Evolutionary conservation across 1,140 invertebrate genomes (phyloP).

Genomic region (Magallana gigas): DNA sequence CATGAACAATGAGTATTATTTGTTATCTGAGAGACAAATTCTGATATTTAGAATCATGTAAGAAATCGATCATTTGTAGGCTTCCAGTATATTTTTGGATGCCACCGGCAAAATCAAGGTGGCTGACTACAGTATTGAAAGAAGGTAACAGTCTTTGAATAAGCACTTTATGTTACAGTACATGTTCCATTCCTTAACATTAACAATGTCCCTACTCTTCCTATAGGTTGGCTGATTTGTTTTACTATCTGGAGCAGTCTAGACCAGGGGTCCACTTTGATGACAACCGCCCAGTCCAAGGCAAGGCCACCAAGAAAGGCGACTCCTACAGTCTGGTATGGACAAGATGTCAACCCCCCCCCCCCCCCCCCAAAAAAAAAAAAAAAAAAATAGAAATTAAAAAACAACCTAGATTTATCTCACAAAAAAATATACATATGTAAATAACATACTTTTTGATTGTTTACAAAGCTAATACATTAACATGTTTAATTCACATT

Average conservation of each 20-base stretch:
- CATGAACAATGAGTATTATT: background rate
- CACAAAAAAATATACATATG: no score
- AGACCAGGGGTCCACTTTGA: slow-evolving; percentile 74
- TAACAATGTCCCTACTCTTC: background rate
- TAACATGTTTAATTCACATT: no score
- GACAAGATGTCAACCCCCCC: background rate
- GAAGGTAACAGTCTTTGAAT: slow-evolving; percentile 78
- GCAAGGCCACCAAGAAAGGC: slow-evolving; percentile 85
- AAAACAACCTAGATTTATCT: no score
- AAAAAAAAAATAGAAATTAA: no score
- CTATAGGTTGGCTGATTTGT: slow-evolving; percentile 71
- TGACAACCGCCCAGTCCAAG: slow-evolving; percentile 78
- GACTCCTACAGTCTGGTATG: slow-evolving; percentile 86
- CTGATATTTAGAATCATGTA: background rate
- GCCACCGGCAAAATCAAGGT: slow-evolving; percentile 78
- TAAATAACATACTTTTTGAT: no score
- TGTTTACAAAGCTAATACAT: no score
- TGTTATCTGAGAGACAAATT: background rate
- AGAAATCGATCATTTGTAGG: slow-evolving; percentile 62
- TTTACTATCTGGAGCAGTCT: slow-evolving; percentile 64
- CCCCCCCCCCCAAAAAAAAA: no score
- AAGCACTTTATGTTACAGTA: no score
- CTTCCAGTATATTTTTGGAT: slow-evolving; percentile 76
- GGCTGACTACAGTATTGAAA: slow-evolving; percentile 87
- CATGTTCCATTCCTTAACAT: no score